Evolutionary conservation across 2,888 invertebrate species (phyloP).

Genomic region (Eupithecia tripunctaria): DNA sequence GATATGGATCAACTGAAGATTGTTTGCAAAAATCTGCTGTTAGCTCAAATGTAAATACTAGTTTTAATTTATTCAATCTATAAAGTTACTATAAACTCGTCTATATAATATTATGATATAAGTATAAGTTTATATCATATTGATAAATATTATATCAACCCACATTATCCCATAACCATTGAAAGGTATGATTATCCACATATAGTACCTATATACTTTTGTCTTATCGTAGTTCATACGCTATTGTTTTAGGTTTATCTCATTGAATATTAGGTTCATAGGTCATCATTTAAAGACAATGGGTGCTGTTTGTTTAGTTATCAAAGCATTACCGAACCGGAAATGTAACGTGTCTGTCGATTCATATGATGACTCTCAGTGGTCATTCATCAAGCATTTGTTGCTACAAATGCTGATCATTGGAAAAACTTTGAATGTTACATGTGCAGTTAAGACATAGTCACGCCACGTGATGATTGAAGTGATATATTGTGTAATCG

Average conservation of each 20-base stretch:
- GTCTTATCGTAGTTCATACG: conserved; percentile 30
- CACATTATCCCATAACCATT: conserved; percentile 23
- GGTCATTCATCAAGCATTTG: neutral
- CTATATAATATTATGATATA: neutral
- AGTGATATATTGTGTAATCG: neutral
- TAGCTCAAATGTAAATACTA: too few species aligned
- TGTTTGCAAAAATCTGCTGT: too few species aligned
- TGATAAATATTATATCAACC: neutral
- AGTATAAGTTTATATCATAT: neutral
- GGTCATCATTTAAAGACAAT: conserved; percentile 39
- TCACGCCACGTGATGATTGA: neutral
- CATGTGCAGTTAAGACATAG: neutral
- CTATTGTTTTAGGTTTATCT: conserved; percentile 41
- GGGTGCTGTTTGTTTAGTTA: conserved; percentile 37
- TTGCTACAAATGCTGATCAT: too few species aligned
- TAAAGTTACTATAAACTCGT: neutral
- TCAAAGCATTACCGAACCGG: conserved; percentile 33
- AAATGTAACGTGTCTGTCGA: conserved; percentile 29
- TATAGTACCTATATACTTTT: conserved; percentile 31
- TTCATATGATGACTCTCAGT: conserved; percentile 12
- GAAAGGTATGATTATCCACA: conserved; percentile 19
- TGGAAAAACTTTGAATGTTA: neutral
- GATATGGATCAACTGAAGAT: too few species aligned
- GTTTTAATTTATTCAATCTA: too few species aligned
- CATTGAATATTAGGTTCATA: conserved; percentile 39